Conservation (phyloP, 2,888 invertebrate genomes). For the Cynaeus angustus region DNA sequence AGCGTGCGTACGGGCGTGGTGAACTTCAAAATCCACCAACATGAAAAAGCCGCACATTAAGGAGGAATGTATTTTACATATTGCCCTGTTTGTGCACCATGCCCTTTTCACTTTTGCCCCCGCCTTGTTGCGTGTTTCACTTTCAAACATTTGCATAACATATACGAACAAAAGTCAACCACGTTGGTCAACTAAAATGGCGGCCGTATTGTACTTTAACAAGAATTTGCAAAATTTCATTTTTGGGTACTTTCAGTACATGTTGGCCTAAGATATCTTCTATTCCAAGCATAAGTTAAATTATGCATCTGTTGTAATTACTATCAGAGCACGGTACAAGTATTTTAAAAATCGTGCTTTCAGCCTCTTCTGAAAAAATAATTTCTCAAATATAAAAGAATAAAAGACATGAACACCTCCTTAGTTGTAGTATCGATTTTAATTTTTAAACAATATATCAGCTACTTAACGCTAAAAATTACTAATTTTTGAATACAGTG, state of each 20-base stretch:
- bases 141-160: conserved; percentile 39
- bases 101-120: conserved; percentile 28
- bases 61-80: conserved; percentile 34
- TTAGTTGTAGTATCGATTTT: no score
- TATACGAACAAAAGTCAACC: conserved; percentile 28
- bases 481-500: no score
- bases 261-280: no score
- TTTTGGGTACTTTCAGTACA: background rate
- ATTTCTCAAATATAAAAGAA: no score
- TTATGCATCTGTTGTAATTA: no score
- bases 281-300: no score
- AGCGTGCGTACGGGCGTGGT: conserved; percentile 73
- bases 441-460: no score
- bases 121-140: conserved; percentile 43
- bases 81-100: conserved; percentile 25
- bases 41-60: conserved; percentile 30
- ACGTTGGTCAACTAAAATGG: conserved; percentile 28
- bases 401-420: no score
- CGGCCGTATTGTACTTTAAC: conserved; percentile 5
- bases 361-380: no score
- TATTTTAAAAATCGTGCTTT: no score
- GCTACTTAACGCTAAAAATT: no score
- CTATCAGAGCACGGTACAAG: no score
- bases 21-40: conserved; percentile 52
- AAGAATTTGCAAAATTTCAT: background rate